A percentile compares a stretch with the other conserved stretches of the same genome.
These are phyloP conservation scores for Fistularia commersonii DNA, from an alignment of 2,797 vertebrate species.

Conservation along the genomic window DNA sequence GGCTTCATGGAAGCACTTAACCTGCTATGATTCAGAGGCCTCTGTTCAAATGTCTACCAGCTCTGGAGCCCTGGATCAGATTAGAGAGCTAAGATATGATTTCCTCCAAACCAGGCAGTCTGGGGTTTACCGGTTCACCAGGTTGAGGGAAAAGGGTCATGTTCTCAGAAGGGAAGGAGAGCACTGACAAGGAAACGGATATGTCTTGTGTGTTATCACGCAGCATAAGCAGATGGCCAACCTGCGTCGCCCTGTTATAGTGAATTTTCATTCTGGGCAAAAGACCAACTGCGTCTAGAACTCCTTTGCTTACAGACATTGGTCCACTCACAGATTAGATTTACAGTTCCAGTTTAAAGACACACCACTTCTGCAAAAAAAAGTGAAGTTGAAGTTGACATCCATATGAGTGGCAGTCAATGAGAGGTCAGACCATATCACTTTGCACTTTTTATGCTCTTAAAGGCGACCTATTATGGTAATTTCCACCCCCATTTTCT, in stretches of 20 bases:
- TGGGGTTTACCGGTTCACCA: slow-evolving; percentile 56
- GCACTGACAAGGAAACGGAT: slow-evolving; percentile 19
- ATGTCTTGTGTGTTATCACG: slow-evolving; percentile 23
- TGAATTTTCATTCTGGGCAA: slow-evolving; percentile 36
- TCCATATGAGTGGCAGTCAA: slow-evolving; percentile 11
- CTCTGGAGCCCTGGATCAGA: slow-evolving; percentile 60
- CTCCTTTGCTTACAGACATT: slow-evolving; percentile 19
- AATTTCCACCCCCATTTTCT: slow-evolving; percentile 2
- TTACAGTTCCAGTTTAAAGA: slow-evolving; percentile 11
- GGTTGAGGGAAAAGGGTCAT: slow-evolving; percentile 46
- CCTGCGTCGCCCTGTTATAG: slow-evolving; percentile 12
- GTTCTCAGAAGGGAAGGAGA: slow-evolving; percentile 29
- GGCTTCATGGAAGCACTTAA: slow-evolving; percentile 75
- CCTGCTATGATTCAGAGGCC: slow-evolving; percentile 61
- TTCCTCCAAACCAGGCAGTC: slow-evolving; percentile 59
- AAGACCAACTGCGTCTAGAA: slow-evolving; percentile 27
- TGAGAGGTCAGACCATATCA: slow-evolving; percentile 13
- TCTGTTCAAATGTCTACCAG: slow-evolving; percentile 64
- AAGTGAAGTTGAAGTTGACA: slow-evolving; percentile 8
- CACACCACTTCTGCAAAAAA: slow-evolving; percentile 9
- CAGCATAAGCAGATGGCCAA: slow-evolving; percentile 12
- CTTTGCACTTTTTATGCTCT: slow-evolving; percentile 9
- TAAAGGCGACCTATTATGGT: slow-evolving; percentile 4
- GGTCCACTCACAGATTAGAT: slow-evolving; percentile 11
- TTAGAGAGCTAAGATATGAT: slow-evolving; percentile 69